Percentiles rank a stretch among this genome's conserved stretches.
These are phyloP conservation scores for Acromyrmex charruanus DNA, from an alignment of 1,140 invertebrate species.

Conservation along the genomic window DNA sequence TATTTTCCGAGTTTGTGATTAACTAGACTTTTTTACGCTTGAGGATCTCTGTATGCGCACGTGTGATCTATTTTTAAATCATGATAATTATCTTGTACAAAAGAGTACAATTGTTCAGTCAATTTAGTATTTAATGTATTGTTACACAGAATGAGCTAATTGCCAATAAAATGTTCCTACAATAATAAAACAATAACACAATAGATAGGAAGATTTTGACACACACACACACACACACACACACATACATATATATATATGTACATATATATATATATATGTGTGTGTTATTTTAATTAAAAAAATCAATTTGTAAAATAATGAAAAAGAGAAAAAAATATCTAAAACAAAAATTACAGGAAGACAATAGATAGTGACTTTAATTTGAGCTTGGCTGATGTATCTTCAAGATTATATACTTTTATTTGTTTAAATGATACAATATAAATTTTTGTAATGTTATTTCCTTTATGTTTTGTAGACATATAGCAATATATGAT, in stretches of 20 bases:
- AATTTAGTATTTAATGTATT: slow-evolving; percentile 33
- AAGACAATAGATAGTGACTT: neutral
- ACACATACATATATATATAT: too few relatives aligned
- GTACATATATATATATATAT: too few relatives aligned
- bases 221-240: neutral
- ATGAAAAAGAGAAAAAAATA: neutral
- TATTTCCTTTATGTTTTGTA: neutral
- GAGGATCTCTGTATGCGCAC: neutral
- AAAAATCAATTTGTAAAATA: neutral
- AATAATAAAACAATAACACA: neutral
- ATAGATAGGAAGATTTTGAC: neutral
- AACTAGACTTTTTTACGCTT: neutral
- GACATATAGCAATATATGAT: neutral
- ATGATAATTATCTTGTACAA: neutral
- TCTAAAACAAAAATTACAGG: neutral
- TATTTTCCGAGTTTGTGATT: slow-evolving; percentile 28
- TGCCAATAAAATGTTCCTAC: slow-evolving; percentile 29
- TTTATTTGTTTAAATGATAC: neutral
- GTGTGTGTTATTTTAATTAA: too few relatives aligned
- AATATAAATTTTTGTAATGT: neutral
- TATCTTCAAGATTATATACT: neutral
- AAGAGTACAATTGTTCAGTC: slow-evolving; percentile 49
- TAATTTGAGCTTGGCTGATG: neutral
- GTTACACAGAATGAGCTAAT: slow-evolving; percentile 3
- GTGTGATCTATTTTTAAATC: slow-evolving; percentile 17